A percentile compares a stretch with the other conserved stretches of the same genome.
These are phyloP conservation scores for Poecilia latipinna DNA, from an alignment of 2,113 vertebrate species.

Conservation along the genomic window DNA sequence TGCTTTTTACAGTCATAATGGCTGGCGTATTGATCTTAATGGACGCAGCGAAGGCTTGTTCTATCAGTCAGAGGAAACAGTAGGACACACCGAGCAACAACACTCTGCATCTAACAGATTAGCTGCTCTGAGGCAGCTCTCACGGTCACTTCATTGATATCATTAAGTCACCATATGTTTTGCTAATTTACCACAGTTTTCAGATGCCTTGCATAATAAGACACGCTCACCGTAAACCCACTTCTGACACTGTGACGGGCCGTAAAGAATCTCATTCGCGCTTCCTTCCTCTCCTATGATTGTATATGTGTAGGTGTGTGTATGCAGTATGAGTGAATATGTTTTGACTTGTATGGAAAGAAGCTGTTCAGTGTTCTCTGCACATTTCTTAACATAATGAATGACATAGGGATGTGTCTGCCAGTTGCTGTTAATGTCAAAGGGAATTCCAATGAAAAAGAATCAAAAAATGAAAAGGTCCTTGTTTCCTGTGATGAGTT, in stretches of 20 bases:
- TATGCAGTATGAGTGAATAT: neutral
- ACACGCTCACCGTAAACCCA: constrained; percentile 74
- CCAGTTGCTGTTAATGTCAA: neutral
- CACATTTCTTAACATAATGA: neutral
- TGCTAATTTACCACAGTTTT: constrained; percentile 76
- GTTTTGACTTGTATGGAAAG: neutral
- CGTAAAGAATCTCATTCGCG: constrained; percentile 63
- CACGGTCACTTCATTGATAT: constrained; percentile 79
- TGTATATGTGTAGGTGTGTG: constrained; percentile 32
- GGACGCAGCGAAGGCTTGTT: constrained; percentile 81
- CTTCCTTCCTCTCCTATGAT: constrained; percentile 29
- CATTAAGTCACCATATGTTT: constrained; percentile 80
- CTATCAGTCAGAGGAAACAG: constrained; percentile 81
- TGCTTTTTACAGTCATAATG: constrained; percentile 93
- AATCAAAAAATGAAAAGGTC: neutral
- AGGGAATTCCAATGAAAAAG: neutral
- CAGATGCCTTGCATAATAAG: constrained; percentile 70
- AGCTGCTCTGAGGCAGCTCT: constrained; percentile 74
- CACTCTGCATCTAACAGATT: constrained; percentile 72
- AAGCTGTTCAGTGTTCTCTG: constrained; percentile 1
- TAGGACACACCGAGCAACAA: constrained; percentile 76
- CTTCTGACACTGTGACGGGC: constrained; percentile 73
- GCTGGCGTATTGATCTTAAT: constrained; percentile 90
- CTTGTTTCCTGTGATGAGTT: neutral
- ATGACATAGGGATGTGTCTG: neutral